phyloP scores from a whole-genome alignment of 64 coral and sea anemone species.

The Hydrozoanthus tunicans region DNA sequence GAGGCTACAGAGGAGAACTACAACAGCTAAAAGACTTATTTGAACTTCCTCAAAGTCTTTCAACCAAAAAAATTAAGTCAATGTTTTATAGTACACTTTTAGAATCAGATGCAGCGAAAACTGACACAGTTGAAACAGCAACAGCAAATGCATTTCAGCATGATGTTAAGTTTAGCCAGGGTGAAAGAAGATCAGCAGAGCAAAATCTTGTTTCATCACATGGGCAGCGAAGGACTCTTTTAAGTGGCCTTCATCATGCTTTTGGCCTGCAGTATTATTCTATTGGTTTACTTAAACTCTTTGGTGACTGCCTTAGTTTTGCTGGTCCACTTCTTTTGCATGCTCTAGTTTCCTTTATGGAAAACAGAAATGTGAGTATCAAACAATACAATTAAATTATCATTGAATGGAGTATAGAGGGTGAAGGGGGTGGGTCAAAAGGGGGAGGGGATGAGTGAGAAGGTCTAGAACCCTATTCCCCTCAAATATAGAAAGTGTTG shows the following conservation, averaged over 20 bases:
- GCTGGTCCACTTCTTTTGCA: conserved; percentile 95
- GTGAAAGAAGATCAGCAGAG: background rate
- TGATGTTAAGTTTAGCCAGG: background rate
- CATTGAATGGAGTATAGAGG: too few relatives aligned
- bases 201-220: background rate
- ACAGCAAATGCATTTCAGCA: background rate
- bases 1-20: conserved; percentile 74
- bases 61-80: conserved; percentile 49
- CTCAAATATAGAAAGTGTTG: too few relatives aligned
- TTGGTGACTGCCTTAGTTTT: conserved; percentile 90
- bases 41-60: conserved; percentile 72
- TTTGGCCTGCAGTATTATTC: conserved; percentile 97
- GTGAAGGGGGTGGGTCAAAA: too few relatives aligned
- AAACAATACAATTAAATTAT: background rate
- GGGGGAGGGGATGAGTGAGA: too few relatives aligned
- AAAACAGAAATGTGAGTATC: conserved; percentile 82
- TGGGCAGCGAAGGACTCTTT: conserved; percentile 41
- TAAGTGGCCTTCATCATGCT: conserved; percentile 87
- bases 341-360: conserved; percentile 97
- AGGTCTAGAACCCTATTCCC: too few relatives aligned
- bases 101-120: background rate
- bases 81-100: conserved; percentile 35
- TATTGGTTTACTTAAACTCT: conserved; percentile 86
- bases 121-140: background rate
- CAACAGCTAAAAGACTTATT: conserved; percentile 77